phyloP scores from a whole-genome alignment of 2,888 invertebrate genomes.

The Platypus cylindrus region DNA sequence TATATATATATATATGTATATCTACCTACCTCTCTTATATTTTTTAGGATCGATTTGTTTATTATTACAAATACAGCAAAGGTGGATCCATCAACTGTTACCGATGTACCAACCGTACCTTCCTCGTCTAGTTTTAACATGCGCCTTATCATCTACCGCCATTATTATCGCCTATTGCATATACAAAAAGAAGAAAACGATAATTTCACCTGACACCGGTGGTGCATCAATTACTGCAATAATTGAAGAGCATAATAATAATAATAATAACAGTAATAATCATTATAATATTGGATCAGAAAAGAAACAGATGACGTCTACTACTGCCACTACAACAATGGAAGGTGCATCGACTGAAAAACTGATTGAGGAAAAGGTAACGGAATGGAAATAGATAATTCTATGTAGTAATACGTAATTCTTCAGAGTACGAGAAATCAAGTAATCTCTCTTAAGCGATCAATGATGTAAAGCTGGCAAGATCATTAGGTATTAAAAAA shows the following conservation, averaged over 20 bases:
- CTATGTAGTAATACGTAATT: no score
- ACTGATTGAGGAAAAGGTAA: slow-evolving; percentile 6
- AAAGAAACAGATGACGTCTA: slow-evolving; percentile 11
- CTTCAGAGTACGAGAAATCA: no score
- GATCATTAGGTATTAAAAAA: no score
- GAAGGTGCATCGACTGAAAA: slow-evolving; percentile 3
- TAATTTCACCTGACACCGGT: slow-evolving; percentile 62
- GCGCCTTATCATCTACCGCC: slow-evolving; percentile 69
- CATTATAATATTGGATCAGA: no score
- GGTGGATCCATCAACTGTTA: slow-evolving; percentile 61
- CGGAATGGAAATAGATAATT: no score
- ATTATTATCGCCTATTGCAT: slow-evolving; percentile 68
- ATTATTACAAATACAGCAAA: slow-evolving; percentile 47
- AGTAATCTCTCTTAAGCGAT: no score
- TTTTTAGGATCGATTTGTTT: slow-evolving; percentile 35
- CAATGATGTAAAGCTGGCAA: no score
- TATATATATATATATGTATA: no score
- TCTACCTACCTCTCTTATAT: slow-evolving; percentile 12
- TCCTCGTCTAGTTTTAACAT: slow-evolving; percentile 61
- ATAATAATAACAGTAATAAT: no score
- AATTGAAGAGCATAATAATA: no score
- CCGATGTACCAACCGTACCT: slow-evolving; percentile 48
- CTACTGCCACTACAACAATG: no score
- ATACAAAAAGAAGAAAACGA: slow-evolving; percentile 69
- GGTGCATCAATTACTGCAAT: slow-evolving; percentile 34